Evolutionary conservation across 1,140 invertebrate species (phyloP).

Genomic region (Colletes gigas): DNA sequence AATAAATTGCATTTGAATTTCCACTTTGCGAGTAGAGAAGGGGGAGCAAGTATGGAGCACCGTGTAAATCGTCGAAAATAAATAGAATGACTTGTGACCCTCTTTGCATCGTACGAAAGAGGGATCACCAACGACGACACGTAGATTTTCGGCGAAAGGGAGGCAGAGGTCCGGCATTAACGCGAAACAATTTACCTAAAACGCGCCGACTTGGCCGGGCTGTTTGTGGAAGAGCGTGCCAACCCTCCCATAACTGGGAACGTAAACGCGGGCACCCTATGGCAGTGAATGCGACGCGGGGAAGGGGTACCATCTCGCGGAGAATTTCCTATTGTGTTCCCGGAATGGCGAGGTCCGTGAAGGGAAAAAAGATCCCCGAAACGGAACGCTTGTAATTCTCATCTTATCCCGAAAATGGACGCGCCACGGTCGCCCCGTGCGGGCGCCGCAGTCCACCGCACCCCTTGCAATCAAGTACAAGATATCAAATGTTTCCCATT

Average conservation of each 20-base stretch:
- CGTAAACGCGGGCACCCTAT: conserved; percentile 43
- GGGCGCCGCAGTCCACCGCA: conserved; percentile 36
- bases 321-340: conserved; percentile 62
- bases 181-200: conserved; percentile 72
- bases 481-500: conserved; percentile 65
- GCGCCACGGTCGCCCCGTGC: conserved; percentile 35
- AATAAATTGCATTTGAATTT: no score
- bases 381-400: conserved; percentile 71
- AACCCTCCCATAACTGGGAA: conserved; percentile 51
- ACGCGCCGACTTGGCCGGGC: conserved; percentile 56
- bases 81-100: neutral
- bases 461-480: conserved; percentile 65
- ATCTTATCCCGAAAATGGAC: conserved; percentile 73
- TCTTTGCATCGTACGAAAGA: neutral
- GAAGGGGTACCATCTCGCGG: conserved; percentile 15
- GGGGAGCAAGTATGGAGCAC: no score
- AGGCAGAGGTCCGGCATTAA: conserved; percentile 47
- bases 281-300: neutral
- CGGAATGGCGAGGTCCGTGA: conserved; percentile 27
- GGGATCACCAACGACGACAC: neutral
- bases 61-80: conserved; percentile 4
- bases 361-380: conserved; percentile 58
- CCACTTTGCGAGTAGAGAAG: no score
- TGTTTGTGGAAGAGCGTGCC: conserved; percentile 45
- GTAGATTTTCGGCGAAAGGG: conserved; percentile 10